A percentile compares a stretch with the other conserved stretches of the same genome.
These are phyloP conservation scores for Sesamia inferens DNA, from an alignment of 2,888 invertebrate genomes.

Conservation along the genomic window DNA sequence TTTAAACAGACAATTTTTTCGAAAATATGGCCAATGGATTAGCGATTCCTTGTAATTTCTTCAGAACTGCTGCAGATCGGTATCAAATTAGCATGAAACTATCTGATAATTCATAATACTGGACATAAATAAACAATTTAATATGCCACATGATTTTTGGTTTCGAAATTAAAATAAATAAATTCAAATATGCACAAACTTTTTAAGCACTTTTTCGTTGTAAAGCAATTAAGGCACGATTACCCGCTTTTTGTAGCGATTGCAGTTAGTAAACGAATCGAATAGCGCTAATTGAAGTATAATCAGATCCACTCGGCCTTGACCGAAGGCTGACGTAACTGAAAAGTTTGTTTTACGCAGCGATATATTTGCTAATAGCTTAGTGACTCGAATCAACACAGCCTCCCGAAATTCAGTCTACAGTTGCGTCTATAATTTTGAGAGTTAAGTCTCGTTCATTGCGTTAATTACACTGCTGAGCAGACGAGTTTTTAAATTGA, in stretches of 20 bases:
- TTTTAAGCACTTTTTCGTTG: constrained; percentile 28
- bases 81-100: neutral
- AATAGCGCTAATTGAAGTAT: constrained; percentile 55
- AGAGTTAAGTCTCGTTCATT: neutral
- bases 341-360: constrained; percentile 35
- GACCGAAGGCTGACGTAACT: constrained; percentile 55
- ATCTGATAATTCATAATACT: neutral
- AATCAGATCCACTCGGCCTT: constrained; percentile 61
- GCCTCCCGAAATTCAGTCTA: neutral
- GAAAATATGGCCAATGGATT: too few relatives aligned
- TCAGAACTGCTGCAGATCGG: too few relatives aligned
- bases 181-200: constrained; percentile 11
- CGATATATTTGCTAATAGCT: constrained; percentile 42
- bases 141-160: neutral
- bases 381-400: constrained; percentile 13
- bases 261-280: constrained; percentile 45
- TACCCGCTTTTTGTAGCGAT: constrained; percentile 49
- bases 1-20: too few relatives aligned
- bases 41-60: too few relatives aligned
- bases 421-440: neutral
- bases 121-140: neutral
- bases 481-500: neutral
- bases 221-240: constrained; percentile 39
- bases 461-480: neutral
- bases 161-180: constrained; percentile 10